Evolutionary conservation across 2,113 vertebrate genomes (phyloP).

Genomic region (Gracilinanus agilis): DNA sequence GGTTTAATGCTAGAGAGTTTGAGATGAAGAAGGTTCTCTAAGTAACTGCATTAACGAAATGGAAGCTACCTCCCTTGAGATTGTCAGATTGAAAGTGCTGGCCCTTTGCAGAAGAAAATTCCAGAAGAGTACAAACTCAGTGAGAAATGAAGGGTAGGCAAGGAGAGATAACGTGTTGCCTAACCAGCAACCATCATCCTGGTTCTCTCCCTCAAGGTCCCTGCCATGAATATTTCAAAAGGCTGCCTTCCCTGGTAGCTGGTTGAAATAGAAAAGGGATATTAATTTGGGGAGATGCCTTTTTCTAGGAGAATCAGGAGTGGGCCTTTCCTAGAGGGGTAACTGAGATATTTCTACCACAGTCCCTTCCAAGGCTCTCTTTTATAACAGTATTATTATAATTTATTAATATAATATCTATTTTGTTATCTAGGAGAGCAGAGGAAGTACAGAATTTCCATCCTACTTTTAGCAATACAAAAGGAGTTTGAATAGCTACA

Average conservation of each 20-base stretch:
- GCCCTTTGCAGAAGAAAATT: neutral
- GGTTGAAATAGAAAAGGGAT: neutral
- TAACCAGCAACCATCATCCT: neutral
- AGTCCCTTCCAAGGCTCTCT: neutral
- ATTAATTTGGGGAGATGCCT: neutral
- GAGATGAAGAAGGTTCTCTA: neutral
- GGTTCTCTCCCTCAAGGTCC: neutral
- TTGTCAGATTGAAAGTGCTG: neutral
- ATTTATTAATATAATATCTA: no score
- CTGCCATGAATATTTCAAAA: conserved; percentile 45
- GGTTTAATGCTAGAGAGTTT: neutral
- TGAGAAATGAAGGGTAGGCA: neutral
- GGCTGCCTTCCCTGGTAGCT: neutral
- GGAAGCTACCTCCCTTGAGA: neutral
- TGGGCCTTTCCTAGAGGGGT: neutral
- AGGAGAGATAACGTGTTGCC: neutral
- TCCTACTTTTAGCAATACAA: neutral
- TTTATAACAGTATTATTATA: no score
- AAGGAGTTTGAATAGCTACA: no score
- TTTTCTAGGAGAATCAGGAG: neutral
- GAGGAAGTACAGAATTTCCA: neutral
- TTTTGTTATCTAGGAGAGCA: neutral
- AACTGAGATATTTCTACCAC: neutral
- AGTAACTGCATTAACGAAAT: neutral
- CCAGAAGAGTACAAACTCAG: neutral